Evolutionary conservation across 2,113 vertebrate species (phyloP).

Genomic region (Oreotrochilus melanogaster): DNA sequence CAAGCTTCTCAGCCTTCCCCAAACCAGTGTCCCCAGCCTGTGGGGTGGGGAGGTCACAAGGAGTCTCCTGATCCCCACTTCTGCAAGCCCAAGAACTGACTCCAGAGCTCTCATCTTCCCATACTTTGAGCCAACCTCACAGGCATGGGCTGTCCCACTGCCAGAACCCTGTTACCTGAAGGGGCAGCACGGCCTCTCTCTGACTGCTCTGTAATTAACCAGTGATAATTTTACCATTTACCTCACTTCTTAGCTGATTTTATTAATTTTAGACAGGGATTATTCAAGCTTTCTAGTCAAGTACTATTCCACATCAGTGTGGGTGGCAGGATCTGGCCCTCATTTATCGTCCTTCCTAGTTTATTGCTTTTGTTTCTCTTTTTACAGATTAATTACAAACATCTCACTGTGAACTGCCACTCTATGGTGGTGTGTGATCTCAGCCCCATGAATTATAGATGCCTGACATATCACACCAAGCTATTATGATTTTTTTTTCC

Average conservation of each 20-base stretch:
- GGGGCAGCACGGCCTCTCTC: neutral
- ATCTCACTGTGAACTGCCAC: slow-evolving; percentile 40
- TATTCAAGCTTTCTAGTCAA: neutral
- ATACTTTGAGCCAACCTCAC: neutral
- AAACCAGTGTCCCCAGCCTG: fast-evolving
- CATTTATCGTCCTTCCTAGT: neutral
- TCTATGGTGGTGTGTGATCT: slow-evolving; percentile 58
- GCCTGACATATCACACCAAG: slow-evolving; percentile 74
- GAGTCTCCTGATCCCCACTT: fast-evolving
- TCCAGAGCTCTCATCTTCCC: fast-evolving
- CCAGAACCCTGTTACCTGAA: fast-evolving
- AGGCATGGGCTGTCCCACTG: neutral
- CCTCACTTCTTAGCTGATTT: neutral
- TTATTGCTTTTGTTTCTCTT: slow-evolving; percentile 62
- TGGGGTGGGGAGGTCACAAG: fast-evolving
- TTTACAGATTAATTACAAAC: slow-evolving; percentile 61
- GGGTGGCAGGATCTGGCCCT: neutral
- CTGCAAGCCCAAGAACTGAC: fast-evolving
- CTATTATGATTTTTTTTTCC: slow-evolving; percentile 78
- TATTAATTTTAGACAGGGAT: neutral
- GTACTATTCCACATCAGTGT: neutral
- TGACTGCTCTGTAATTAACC: neutral
- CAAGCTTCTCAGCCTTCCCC: neutral
- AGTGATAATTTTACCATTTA: neutral
- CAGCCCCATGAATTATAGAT: slow-evolving; percentile 72